These are phyloP conservation scores for Clarias platycephalus DNA, from an alignment of 2,797 vertebrate species.

Conservation along the genomic window DNA sequence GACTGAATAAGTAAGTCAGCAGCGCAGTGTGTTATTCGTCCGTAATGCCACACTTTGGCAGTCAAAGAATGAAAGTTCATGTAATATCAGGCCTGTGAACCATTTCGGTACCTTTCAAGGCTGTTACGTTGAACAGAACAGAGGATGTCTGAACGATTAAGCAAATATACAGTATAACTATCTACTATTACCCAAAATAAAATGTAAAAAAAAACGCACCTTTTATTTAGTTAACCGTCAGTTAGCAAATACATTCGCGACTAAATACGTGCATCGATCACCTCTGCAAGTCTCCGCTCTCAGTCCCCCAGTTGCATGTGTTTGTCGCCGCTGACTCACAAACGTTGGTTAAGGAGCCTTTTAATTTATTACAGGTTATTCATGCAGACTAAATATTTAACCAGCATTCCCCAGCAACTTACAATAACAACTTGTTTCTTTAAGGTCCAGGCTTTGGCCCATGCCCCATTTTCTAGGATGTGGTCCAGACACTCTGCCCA, in stretches of 20 bases:
- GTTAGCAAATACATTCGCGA: not conserved
- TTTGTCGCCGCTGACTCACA: constrained; percentile 49
- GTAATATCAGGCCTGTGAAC: not conserved
- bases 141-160: constrained; percentile 1
- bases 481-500: not conserved
- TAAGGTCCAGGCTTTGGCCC: constrained; percentile 61
- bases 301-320: constrained; percentile 42
- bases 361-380: constrained; percentile 75
- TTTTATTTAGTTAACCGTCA: not conserved
- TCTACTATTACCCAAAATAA: not conserved
- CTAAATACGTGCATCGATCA: not conserved
- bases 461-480: constrained; percentile 63
- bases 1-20: constrained; percentile 5
- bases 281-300: not conserved
- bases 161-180: not conserved
- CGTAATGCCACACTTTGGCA: not conserved
- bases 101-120: not conserved
- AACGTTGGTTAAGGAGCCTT: constrained; percentile 61
- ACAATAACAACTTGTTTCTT: constrained; percentile 71
- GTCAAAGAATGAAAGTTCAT: no score
- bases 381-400: constrained; percentile 80
- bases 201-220: not conserved
- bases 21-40: constrained; percentile 15
- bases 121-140: constrained; percentile 9
- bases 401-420: constrained; percentile 72